Percentiles rank a stretch among this genome's conserved stretches.
These are phyloP conservation scores for Cebus imitator DNA, from an alignment of 2,113 vertebrate genomes.

Conservation along the genomic window DNA sequence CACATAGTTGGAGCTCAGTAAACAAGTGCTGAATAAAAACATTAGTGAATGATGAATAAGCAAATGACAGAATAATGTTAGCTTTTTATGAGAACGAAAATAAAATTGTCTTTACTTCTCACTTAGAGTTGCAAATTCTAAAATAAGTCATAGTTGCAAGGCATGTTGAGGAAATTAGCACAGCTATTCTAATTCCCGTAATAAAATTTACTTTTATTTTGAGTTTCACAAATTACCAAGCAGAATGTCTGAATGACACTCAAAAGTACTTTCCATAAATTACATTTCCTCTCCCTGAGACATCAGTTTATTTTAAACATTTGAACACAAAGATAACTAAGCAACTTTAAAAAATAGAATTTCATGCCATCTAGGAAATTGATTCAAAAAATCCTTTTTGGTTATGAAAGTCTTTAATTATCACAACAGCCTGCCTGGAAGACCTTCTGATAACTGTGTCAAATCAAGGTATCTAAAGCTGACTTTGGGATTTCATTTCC, in stretches of 20 bases:
- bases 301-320: conserved; percentile 52
- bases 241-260: conserved; percentile 48
- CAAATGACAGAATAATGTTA: not conserved
- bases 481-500: conserved; percentile 19
- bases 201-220: not conserved
- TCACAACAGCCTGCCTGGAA: not conserved
- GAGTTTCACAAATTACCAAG: not conserved
- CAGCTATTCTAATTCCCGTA: not conserved
- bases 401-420: conserved; percentile 23
- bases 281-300: not conserved
- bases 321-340: conserved; percentile 56
- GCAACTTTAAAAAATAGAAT: conserved; percentile 20
- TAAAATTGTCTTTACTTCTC: not conserved
- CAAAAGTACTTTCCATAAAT: conserved; percentile 14
- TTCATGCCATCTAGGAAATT: conserved; percentile 23
- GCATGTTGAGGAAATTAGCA: not conserved
- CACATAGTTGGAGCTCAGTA: not conserved
- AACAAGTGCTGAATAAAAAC: conserved; percentile 30
- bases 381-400: not conserved
- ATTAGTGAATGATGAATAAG: not conserved
- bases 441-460: not conserved
- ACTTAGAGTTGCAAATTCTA: conserved; percentile 24
- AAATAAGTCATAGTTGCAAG: conserved; percentile 21
- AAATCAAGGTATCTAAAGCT: not conserved
- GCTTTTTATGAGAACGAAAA: conserved; percentile 48